Conservation (phyloP, 2,888 invertebrate species). For the Calameuta pallipes region DNA sequence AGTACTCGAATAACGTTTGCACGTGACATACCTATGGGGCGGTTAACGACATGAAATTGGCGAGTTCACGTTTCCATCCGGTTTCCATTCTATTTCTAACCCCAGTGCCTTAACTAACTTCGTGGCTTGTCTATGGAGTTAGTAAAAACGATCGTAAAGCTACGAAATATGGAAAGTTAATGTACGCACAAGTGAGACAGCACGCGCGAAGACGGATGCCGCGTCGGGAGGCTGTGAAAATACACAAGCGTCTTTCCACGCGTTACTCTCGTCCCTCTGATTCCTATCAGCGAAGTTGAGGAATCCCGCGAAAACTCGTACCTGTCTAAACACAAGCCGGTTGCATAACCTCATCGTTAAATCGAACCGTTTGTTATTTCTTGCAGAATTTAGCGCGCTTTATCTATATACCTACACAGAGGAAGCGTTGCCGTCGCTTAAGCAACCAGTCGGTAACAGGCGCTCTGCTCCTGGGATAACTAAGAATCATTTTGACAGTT, state of each 20-base stretch:
- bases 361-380: background rate
- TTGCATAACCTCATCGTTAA: background rate
- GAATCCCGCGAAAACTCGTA: background rate
- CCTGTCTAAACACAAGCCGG: background rate
- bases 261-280: background rate
- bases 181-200: conserved; percentile 15
- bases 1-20: background rate
- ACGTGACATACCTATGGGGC: background rate
- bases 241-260: background rate
- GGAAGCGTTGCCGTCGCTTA: background rate
- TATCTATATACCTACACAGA: background rate
- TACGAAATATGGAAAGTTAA: conserved; percentile 26
- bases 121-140: background rate
- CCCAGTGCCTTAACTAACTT: background rate
- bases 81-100: conserved; percentile 1
- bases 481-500: background rate
- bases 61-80: conserved; percentile 1
- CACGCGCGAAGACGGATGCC: background rate
- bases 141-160: conserved; percentile 33
- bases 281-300: background rate
- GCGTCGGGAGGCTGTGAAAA: background rate
- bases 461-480: background rate
- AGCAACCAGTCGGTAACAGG: background rate
- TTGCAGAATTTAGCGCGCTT: background rate
- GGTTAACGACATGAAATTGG: background rate